phyloP scores from a whole-genome alignment of 2,797 vertebrate species.

The Cetoscarus ocellatus region DNA sequence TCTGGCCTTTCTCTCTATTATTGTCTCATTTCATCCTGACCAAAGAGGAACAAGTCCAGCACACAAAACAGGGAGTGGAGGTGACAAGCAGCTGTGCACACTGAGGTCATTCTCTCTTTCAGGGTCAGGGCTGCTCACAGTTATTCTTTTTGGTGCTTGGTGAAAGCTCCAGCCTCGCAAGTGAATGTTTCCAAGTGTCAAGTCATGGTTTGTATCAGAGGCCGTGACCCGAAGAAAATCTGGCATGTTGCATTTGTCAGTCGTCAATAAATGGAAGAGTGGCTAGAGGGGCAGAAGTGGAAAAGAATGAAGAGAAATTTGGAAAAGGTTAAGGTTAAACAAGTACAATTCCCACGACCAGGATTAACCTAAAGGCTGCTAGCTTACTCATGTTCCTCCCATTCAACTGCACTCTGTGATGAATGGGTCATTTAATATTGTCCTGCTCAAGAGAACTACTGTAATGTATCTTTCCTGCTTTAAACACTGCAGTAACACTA shows the following conservation, averaged over 20 bases:
- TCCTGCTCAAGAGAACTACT: constrained; percentile 72
- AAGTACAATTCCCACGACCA: constrained; percentile 75
- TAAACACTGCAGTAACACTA: constrained; percentile 33
- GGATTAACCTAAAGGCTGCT: constrained; percentile 61
- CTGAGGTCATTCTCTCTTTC: constrained; percentile 62
- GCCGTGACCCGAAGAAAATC: constrained; percentile 69
- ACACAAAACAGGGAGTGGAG: constrained; percentile 60
- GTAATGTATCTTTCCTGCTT: constrained; percentile 61
- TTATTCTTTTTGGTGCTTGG: constrained; percentile 47
- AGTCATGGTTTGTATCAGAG: constrained; percentile 68
- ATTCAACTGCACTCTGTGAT: constrained; percentile 63
- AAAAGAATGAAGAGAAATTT: constrained; percentile 47
- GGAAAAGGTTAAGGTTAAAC: constrained; percentile 55
- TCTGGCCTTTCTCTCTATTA: constrained; percentile 31
- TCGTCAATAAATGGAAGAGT: constrained; percentile 35
- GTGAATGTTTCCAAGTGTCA: constrained; percentile 61
- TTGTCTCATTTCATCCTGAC: constrained; percentile 47
- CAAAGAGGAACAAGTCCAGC: constrained; percentile 42
- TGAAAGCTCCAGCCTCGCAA: constrained; percentile 45
- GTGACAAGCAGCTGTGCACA: constrained; percentile 75
- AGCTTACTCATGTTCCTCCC: constrained; percentile 56
- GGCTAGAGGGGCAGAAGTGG: constrained; percentile 29
- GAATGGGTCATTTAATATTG: constrained; percentile 85
- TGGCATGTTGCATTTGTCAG: constrained; percentile 52
- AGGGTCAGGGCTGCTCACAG: constrained; percentile 41